Evolutionary conservation across 2,113 vertebrate species (phyloP).

Genomic region (Strix uralensis): DNA sequence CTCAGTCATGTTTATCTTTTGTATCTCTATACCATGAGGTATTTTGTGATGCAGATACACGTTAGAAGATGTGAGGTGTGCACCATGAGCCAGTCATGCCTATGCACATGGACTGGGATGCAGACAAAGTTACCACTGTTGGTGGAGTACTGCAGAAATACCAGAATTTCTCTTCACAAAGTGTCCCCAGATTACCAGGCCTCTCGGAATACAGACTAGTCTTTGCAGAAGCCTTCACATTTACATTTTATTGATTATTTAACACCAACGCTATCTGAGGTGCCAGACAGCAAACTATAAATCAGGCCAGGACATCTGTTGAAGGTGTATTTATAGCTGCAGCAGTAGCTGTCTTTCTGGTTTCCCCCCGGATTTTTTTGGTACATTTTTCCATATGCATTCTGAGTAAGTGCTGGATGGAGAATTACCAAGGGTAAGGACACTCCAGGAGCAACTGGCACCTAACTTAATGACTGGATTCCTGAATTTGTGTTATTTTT

Average conservation of each 20-base stretch:
- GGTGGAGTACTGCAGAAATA: neutral
- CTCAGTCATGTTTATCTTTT: neutral
- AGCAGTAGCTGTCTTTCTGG: neutral
- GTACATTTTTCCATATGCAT: neutral
- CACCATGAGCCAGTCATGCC: neutral
- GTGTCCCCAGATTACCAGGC: neutral
- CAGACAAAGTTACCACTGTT: neutral
- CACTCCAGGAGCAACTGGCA: neutral
- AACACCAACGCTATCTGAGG: neutral
- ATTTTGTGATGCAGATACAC: neutral
- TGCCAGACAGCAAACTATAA: neutral
- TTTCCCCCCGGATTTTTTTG: neutral
- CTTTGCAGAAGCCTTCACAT: neutral
- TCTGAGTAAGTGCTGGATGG: neutral
- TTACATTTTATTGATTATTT: neutral
- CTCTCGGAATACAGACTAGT: neutral
- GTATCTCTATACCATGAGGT: neutral
- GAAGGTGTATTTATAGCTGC: neutral
- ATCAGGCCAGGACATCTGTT: neutral
- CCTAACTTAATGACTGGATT: slow-evolving; percentile 12
- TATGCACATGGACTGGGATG: neutral
- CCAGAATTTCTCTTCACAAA: neutral
- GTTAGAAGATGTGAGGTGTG: neutral
- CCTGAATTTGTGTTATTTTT: slow-evolving; percentile 60
- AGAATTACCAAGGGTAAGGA: neutral